Evolutionary conservation across 2,113 vertebrate genomes (phyloP), one percentile per base, ranked within the genome.

Genomic region (Gila orcuttii): DNA sequence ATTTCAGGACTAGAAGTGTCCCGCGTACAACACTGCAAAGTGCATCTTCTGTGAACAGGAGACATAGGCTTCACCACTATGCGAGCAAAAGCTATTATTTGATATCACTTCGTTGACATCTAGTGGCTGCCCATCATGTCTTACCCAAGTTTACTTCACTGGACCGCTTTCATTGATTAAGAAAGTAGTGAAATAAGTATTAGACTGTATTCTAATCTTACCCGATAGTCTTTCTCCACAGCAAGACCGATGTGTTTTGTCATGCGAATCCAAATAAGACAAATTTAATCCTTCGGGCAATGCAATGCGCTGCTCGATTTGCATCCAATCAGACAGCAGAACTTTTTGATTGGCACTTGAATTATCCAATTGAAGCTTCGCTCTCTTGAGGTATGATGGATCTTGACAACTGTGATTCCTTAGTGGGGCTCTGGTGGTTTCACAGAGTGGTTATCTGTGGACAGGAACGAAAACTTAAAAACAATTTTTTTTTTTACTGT

Each of bases 281-380:
- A 4, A 42, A 10, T 42, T 10, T 42, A 42, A 69, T n/a, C 9
- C 17, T 23, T 33, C 6, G 0, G 11, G 80, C 42, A 68, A 68
- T 42, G 79, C 17, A 0, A 21, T 45, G 10, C 79, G 28, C 9
- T 21, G 17, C 62, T 52, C 25, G 13, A 85, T 6, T 21, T 5
- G 2, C 21, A 85, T 12, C 84, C 84, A 85, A 85, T 85, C 75
- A 28, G 42, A 69, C 9, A 82, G 31, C 52, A 42, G 11, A 7
- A 13, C 6, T 2, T 9, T 68, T 33, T 79, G 84, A 85, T 66
- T 25, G 84, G 36, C 84, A 57, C 19, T 28, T 36, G 36, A 77
- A 4, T 21, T 8, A 42, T 57, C 62, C 84, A 85, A 71, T 79
- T n/a, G 47, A 59, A 57, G n/a, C 55, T 57, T 28, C 19, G 39